A percentile compares a stretch with the other conserved stretches of the same genome.
Evolutionary conservation across 2,797 vertebrate species (phyloP).

Genomic region (Poecile montanus): DNA sequence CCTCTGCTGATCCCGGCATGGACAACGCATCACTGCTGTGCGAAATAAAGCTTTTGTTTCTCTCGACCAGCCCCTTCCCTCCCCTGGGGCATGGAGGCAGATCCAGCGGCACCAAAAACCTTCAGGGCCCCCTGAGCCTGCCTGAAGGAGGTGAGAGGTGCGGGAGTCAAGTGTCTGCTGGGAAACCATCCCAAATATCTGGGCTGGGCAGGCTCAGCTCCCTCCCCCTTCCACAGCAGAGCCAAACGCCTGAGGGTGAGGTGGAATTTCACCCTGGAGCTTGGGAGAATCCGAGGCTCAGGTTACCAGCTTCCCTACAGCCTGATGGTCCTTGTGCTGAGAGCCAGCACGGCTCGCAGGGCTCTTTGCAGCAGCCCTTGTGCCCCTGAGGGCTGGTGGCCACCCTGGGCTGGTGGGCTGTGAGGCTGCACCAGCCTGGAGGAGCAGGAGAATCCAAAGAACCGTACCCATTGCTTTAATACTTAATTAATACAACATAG

Average conservation of each 20-base stretch:
- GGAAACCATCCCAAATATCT: background rate
- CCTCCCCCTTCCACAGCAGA: background rate
- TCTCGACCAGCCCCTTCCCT: background rate
- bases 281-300: background rate
- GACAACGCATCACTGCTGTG: rapidly evolving
- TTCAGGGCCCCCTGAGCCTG: background rate
- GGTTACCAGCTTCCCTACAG: background rate
- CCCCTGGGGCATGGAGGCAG: background rate
- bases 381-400: background rate
- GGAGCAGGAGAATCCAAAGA: background rate
- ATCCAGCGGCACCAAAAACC: background rate
- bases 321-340: background rate
- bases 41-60: background rate
- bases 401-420: background rate
- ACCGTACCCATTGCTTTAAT: background rate
- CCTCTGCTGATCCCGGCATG: background rate
- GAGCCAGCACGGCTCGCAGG: background rate
- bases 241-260: background rate
- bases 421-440: rapidly evolving
- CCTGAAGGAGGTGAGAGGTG: background rate
- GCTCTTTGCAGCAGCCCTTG: background rate
- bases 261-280: background rate
- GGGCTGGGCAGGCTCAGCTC: background rate
- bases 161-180: background rate
- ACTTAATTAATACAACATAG: background rate